These are phyloP conservation scores for Urocynchramus pylzowi DNA, from an alignment of 2,113 vertebrate genomes.

Conservation along the genomic window DNA sequence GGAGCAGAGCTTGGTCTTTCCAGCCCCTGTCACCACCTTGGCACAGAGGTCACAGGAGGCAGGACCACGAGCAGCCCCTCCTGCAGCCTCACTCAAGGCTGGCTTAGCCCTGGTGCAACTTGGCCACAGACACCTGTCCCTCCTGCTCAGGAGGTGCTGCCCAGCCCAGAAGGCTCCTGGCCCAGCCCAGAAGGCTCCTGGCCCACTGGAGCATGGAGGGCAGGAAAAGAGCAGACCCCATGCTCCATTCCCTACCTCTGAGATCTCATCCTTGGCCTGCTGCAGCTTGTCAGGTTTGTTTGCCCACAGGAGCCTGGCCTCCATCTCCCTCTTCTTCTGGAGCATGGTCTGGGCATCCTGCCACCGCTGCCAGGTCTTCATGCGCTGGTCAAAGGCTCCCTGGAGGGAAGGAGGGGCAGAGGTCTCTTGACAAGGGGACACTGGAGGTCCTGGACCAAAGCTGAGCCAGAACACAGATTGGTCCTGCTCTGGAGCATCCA, in stretches of 20 bases:
- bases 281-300: conserved; percentile 97
- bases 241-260: conserved; percentile 74
- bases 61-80: neutral
- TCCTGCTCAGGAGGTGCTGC: neutral
- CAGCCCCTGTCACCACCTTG: neutral
- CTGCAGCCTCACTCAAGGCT: neutral
- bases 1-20: fast-evolving
- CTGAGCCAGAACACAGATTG: neutral
- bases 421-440: neutral
- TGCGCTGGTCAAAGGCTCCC: conserved; percentile 95
- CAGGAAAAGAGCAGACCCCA: neutral
- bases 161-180: neutral
- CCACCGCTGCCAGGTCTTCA: conserved; percentile 98
- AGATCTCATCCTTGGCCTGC: conserved; percentile 94
- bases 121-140: neutral
- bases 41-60: fast-evolving
- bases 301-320: conserved; percentile 94
- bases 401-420: conserved; percentile 35
- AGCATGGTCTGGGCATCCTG: conserved; percentile 89
- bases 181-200: neutral
- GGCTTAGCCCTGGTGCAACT: neutral
- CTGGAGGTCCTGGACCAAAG: neutral
- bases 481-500: neutral
- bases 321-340: conserved; percentile 94
- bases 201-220: neutral